Evolutionary conservation across 2,888 invertebrate genomes (phyloP), one percentile per base, ranked within the genome.

Genomic region (Ptychoptera contaminata): DNA sequence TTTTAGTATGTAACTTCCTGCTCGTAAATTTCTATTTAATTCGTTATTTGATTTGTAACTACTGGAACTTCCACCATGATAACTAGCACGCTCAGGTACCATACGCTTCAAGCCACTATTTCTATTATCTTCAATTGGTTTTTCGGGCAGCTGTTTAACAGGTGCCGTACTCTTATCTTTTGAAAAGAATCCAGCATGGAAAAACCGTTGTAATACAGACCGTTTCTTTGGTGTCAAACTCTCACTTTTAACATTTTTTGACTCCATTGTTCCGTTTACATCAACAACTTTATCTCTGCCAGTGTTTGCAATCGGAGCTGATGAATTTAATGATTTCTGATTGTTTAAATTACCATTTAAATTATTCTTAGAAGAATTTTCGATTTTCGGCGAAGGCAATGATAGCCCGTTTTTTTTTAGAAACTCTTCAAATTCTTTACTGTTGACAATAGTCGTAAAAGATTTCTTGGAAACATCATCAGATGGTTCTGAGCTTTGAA

Each of bases 361-460:
- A 23, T 23, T 23, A 23, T 23, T 23, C 7, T 23, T 23, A 23
- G 23, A 23, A 23, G 23, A 5, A 23, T 23, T 23, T 23, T 23
- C 23, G 12, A 42, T 42, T 16, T 35, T 31, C 2, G n/a, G 10
- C 7, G 63, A 61, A 48, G 61, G 57, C 30, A 66, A 46, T 0
- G 57, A 51, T 2, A 66, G 50, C 1, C 65, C 65, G 44, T 65
- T 65, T 47, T 59, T 58, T 9, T 58, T 58, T 30, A 66, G 51
- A 48, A 58, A 66, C n/a, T 63, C 60, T 46, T 60, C 59, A 46
- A 66, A 66, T 47, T 65, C 65, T 40, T 57, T 58, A 7, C 65
- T 65, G 40, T 59, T 65, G 2, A 66, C 62, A 7, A 64, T 66
- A 46, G 63, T 64, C 31, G 65, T 64, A 37, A 63, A 8, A 31